These are phyloP conservation scores for Bubo scandiacus DNA, from an alignment of 2,113 vertebrate species.

Conservation along the genomic window DNA sequence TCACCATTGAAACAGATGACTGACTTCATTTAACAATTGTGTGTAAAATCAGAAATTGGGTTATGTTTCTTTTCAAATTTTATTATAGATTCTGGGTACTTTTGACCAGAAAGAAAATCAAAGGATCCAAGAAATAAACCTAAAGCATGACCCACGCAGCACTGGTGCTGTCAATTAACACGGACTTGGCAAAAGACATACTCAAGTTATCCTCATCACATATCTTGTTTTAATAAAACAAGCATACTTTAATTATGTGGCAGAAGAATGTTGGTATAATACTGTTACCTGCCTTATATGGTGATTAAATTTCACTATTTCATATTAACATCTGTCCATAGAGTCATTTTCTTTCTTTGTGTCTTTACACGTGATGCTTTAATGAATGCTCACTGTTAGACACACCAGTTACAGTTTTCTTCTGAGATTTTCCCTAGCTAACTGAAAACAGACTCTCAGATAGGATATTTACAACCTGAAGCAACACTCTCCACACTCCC, in stretches of 20 bases:
- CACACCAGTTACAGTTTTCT: background rate
- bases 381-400: background rate
- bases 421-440: background rate
- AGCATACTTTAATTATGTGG: background rate
- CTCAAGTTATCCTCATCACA: background rate
- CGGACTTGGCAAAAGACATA: background rate
- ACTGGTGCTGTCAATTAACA: background rate
- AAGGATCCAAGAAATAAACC: background rate
- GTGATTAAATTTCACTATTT: background rate
- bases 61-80: background rate
- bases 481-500: background rate
- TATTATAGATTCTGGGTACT: background rate
- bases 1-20: background rate
- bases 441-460: background rate
- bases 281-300: background rate
- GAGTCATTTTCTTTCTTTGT: background rate
- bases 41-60: background rate
- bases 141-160: background rate
- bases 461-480: background rate
- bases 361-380: background rate
- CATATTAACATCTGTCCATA: background rate
- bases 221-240: background rate
- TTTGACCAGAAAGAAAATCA: background rate
- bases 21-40: background rate
- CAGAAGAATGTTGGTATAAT: background rate